Evolutionary conservation across 2,797 vertebrate genomes (phyloP), one percentile per base, ranked within the genome.

Genomic region (Garrulus glandarius): DNA sequence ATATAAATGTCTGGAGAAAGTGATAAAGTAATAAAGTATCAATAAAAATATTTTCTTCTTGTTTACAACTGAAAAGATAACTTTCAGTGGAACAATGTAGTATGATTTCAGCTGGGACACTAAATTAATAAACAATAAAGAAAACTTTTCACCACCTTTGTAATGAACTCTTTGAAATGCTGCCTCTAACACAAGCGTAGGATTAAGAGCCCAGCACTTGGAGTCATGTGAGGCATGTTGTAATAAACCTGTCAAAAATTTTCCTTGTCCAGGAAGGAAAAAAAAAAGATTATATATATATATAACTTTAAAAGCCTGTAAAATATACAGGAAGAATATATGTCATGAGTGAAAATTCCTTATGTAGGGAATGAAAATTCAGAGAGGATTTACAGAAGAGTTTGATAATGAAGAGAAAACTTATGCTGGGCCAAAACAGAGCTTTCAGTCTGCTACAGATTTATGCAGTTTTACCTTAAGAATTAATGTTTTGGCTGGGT

Each of bases 361-460:
- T 39, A 27, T 13, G 2, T 18, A 70, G 30, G 34, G 26, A 89
- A 43, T 37, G 29, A 86, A 77, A 83, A 78, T 59, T 69, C 69
- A 77, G 39, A 76, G 23, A 67, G 5, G 16, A 55, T 3, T 77
- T 34, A 34, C 4, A 15, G 19, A 63, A 56, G 59, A 43, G 2
- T 60, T 72, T 47, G 27, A 39, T 63, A 53, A 70, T 1, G 2
- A 74, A 50, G 15, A 69, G 15, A 44, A 60, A 67, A 74, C 7
- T 8, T 32, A 19, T 10, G 4, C 24, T 56, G 32, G 24, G 6
- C 26, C 47, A 60, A 55, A 91, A 22, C 15, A 52, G 37, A 56
- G 18, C 10, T 59, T 82, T 55, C 3, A 16, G 30, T 37, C 27
- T 44, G 34, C 15, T 89, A 4, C 0, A 0, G 2, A 27, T 59